These are phyloP conservation scores for Sebastes trivittatus DNA, from an alignment of 2,797 vertebrate species.

Conservation along the genomic window DNA sequence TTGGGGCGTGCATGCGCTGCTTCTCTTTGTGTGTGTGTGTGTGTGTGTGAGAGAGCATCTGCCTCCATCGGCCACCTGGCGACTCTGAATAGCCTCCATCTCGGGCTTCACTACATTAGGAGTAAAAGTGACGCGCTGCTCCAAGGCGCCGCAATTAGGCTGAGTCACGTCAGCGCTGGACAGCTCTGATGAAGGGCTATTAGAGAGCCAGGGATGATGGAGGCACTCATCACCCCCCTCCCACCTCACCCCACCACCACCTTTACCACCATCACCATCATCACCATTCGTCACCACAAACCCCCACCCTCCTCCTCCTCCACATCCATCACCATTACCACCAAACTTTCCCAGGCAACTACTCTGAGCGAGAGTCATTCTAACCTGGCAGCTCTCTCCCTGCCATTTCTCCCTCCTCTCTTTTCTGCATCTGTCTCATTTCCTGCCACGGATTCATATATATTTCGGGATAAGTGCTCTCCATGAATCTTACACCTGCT, in stretches of 20 bases:
- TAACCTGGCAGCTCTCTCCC: constrained; percentile 62
- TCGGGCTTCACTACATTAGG: constrained; percentile 60
- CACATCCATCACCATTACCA: constrained; percentile 71
- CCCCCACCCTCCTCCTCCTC: constrained; percentile 13
- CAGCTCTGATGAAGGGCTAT: constrained; percentile 70
- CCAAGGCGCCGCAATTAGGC: constrained; percentile 76
- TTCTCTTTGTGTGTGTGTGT: neutral
- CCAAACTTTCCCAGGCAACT: constrained; percentile 64
- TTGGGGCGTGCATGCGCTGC: constrained; percentile 6
- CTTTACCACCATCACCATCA: constrained; percentile 54
- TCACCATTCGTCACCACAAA: constrained; percentile 54
- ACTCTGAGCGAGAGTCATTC: constrained; percentile 56
- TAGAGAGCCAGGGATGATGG: constrained; percentile 65
- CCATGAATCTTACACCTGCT: constrained; percentile 73
- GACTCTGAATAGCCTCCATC: constrained; percentile 65
- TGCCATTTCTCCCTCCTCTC: constrained; percentile 56
- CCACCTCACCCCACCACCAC: neutral
- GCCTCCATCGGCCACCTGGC: constrained; percentile 33
- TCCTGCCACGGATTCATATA: constrained; percentile 71
- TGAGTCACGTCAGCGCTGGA: constrained; percentile 68
- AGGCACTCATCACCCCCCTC: constrained; percentile 46
- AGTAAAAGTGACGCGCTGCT: constrained; percentile 62
- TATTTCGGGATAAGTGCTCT: constrained; percentile 76
- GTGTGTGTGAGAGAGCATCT: constrained; percentile 19
- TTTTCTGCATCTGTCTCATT: constrained; percentile 71